These are phyloP conservation scores for Rhadina sibilatrix DNA, from an alignment of 2,113 vertebrate genomes.

Conservation along the genomic window DNA sequence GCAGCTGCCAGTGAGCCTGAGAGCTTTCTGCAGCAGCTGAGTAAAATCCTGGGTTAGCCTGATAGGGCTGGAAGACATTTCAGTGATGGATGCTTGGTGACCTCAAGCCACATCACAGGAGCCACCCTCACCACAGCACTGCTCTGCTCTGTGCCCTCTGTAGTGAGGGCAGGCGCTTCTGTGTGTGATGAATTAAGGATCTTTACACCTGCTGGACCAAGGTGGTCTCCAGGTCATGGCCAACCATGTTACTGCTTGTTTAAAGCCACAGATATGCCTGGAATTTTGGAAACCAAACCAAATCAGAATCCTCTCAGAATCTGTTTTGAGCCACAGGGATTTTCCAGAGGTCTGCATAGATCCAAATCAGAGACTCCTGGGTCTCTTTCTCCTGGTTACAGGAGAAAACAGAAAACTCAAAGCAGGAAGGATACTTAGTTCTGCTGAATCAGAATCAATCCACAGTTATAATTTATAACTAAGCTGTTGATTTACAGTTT, in stretches of 20 bases:
- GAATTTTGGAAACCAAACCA: background rate
- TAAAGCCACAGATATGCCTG: background rate
- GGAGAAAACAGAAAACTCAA: background rate
- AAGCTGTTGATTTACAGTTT: background rate
- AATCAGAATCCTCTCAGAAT: background rate
- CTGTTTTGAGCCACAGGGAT: background rate
- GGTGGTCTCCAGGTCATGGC: background rate
- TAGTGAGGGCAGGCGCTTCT: fast-evolving
- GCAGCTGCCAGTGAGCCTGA: background rate
- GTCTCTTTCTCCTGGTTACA: background rate
- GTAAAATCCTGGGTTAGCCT: background rate
- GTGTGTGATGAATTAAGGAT: background rate
- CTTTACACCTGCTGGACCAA: background rate
- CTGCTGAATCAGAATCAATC: background rate
- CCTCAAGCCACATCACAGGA: background rate
- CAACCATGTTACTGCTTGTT: background rate
- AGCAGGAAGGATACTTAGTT: background rate
- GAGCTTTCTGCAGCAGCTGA: background rate
- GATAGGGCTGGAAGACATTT: background rate
- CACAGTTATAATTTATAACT: background rate
- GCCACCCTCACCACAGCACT: background rate
- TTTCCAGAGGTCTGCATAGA: background rate
- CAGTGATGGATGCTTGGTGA: background rate
- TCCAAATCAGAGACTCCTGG: background rate
- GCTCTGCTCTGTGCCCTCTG: background rate